Percentiles rank a stretch among this genome's conserved stretches.
These are phyloP conservation scores for Misgurnus mizolepis DNA, from an alignment of 2,113 vertebrate species.

Conservation along the genomic window DNA sequence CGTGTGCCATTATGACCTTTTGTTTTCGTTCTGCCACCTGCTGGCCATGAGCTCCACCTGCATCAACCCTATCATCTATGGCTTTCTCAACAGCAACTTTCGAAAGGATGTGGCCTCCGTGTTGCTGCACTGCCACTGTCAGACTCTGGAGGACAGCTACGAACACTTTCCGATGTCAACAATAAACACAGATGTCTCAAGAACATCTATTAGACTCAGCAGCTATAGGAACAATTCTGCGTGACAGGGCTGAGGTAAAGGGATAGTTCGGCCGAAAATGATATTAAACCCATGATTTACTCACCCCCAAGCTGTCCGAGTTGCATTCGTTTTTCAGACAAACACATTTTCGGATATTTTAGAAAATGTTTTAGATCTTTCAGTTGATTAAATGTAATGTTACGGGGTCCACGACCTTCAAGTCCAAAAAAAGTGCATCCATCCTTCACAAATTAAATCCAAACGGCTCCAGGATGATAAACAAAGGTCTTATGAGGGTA, in stretches of 20 bases:
- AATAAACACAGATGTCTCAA: constrained; percentile 83
- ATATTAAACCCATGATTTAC: no score
- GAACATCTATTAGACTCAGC: constrained; percentile 71
- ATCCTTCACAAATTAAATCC: no score
- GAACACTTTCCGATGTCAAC: constrained; percentile 85
- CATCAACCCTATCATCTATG: constrained; percentile 91
- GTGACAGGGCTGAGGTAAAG: constrained; percentile 31
- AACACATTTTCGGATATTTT: no score
- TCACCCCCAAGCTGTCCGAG: no score
- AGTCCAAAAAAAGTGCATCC: no score
- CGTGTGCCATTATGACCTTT: constrained; percentile 82
- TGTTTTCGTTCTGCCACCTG: constrained; percentile 91
- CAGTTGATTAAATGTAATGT: no score
- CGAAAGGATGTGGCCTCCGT: constrained; percentile 84
- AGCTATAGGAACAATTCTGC: constrained; percentile 74
- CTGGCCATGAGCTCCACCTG: constrained; percentile 92
- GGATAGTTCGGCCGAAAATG: no score
- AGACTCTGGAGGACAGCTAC: constrained; percentile 68
- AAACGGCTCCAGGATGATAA: no score
- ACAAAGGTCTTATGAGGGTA: no score
- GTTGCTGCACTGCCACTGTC: constrained; percentile 78
- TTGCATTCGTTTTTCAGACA: no score
- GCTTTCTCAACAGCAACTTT: constrained; percentile 93
- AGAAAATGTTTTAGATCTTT: no score
- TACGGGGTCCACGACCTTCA: no score